phyloP scores from a whole-genome alignment of 2,888 invertebrate genomes.

The Molorchus minor region DNA sequence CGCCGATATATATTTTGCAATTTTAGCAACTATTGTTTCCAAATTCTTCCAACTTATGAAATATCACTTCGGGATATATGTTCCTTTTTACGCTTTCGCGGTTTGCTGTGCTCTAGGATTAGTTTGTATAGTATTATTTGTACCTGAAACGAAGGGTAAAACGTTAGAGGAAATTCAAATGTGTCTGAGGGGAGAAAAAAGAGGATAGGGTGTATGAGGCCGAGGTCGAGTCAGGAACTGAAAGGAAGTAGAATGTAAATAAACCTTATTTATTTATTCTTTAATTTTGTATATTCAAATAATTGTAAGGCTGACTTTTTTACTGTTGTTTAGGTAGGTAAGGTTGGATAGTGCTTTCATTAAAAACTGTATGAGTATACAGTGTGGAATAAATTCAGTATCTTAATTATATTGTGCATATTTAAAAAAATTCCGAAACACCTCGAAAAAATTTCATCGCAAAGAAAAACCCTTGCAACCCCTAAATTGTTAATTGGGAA shows the following conservation, averaged over 20 bases:
- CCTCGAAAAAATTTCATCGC: too few relatives aligned
- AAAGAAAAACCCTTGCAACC: too few relatives aligned
- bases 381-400: too few relatives aligned
- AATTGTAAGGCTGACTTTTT: constrained; percentile 27
- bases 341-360: too few relatives aligned
- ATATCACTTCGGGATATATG: constrained; percentile 69
- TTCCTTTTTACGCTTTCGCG: constrained; percentile 73
- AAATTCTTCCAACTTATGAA: constrained; percentile 65
- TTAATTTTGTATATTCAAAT: not conserved
- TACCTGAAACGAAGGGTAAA: constrained; percentile 78
- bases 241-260: not conserved
- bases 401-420: too few relatives aligned
- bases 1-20: constrained; percentile 65
- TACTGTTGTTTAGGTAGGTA: not conserved
- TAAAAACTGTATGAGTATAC: too few relatives aligned
- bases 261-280: not conserved
- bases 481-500: too few relatives aligned
- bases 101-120: constrained; percentile 69
- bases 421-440: too few relatives aligned
- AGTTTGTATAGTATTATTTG: constrained; percentile 67
- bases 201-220: constrained; percentile 29
- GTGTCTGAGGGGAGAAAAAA: constrained; percentile 64
- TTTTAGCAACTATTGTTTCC: constrained; percentile 63
- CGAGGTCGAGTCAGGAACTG: not conserved
- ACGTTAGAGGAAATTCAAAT: constrained; percentile 75